Base-by-base conservation (phyloP, 2,888 invertebrate species). In the Gastrophysa polygoni region DNA sequence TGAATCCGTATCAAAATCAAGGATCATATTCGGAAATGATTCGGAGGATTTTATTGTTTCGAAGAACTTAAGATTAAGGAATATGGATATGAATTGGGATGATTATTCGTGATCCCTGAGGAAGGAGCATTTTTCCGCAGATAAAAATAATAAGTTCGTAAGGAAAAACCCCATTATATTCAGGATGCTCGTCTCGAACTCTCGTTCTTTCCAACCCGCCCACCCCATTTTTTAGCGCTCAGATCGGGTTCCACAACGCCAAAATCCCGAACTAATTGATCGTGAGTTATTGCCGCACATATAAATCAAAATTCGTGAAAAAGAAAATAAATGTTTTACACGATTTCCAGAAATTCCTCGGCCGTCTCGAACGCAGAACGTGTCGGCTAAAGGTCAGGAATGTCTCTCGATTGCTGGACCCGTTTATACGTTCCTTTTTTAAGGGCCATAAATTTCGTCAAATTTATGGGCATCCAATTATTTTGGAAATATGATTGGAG, bases 391-490 rank as follows among this genome's bases (percentile, higher is more conserved):
- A 52, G 52, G 52, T 38, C 52, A 38, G 52, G 52, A 52, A 52
- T 20, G 50, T 51, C 34, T 16, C 10, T 2, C 10, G 29, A 2
- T 32, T 6, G 38, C 14, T 14, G 38, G 38, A n/a, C 38, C 24
- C 24, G 24, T 24, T 24, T 24, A 24, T 5, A 24, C 28, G 29
- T 44, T 38, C 5, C 47, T 61, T 62, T 51, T 62, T 65, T 59
- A 68, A 67, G 67, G 64, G 60, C 61, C 72, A 71, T 75, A 75
- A 73, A 73, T 71, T 71, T 69, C 47, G 34, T 38, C 44, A 73
- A 70, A 75, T 75, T 73, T 75, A 73, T 72, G 72, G 67, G 63
- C 61, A 59, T 59, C 52, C 59, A 59, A 63, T 61, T 61, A 61
- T 61, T 56, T 61, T 51, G 34, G 49, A 61, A n/a, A 50, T 56